Evolutionary conservation across 2,113 vertebrate genomes (phyloP).

Genomic region (Myotis yumanensis): DNA sequence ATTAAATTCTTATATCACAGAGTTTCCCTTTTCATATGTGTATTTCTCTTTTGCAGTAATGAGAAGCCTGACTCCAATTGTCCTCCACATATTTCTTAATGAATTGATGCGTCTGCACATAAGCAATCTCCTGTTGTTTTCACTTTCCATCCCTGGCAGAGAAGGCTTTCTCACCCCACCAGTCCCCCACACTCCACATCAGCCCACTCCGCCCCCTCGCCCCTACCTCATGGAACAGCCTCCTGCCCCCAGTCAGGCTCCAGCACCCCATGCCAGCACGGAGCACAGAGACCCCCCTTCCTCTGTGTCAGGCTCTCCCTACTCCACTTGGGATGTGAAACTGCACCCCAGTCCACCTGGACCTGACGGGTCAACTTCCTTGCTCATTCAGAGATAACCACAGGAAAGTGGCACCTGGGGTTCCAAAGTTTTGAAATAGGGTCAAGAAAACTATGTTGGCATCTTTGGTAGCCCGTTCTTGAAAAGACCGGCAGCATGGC

Average conservation of each 20-base stretch:
- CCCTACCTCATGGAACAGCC: accelerated
- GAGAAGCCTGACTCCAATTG: not conserved
- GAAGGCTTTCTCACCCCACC: not conserved
- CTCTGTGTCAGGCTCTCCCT: not conserved
- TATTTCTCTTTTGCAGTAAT: not conserved
- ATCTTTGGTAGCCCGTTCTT: not conserved
- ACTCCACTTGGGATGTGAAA: not conserved
- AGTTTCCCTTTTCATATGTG: not conserved
- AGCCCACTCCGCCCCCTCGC: too few relatives aligned
- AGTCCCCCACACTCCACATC: not conserved
- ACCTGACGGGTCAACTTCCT: not conserved
- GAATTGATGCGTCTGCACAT: not conserved
- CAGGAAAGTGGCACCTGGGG: not conserved
- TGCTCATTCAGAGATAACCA: not conserved
- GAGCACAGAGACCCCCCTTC: not conserved
- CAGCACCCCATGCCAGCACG: not conserved
- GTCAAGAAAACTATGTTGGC: not conserved
- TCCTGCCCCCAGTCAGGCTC: not conserved
- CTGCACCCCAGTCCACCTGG: not conserved
- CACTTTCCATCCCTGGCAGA: not conserved
- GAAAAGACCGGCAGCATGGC: not conserved
- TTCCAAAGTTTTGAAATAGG: not conserved
- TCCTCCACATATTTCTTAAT: not conserved
- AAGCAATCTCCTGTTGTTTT: not conserved
- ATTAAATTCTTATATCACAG: not conserved